Evolutionary conservation across 1,140 invertebrate genomes (phyloP), one percentile per base, ranked within the genome.

Genomic region (Saccostrea echinata): DNA sequence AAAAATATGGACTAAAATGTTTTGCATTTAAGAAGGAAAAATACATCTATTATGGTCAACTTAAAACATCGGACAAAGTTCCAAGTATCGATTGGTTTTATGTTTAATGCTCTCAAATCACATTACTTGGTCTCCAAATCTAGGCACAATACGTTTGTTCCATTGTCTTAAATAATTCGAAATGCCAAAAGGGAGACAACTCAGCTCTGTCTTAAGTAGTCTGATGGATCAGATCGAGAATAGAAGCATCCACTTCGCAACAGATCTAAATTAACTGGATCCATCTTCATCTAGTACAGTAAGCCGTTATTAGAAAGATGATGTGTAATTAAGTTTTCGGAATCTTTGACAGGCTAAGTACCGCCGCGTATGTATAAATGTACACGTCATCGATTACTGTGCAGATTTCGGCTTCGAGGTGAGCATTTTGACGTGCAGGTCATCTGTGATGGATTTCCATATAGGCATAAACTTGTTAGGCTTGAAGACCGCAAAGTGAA

Each of bases 301-400:
- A 76, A 27, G 27, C 24, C 68, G 27, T 76, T 76, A 76, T 76
- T 76, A 76, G 68, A 76, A 76, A 76, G 68, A 76, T 76, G 68
- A 76, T 76, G 68, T 76, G 27, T 76, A 33, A 76, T 76, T 76
- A 76, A 76, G 68, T 76, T 76, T 76, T 76, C 68, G 68, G 68
- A 11, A 64, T 76, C 27, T 76, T 76, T 30, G 68, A 76, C 68
- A 76, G 68, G 6, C 68, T 76, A 76, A 76, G 68, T 33, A 76
- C 27, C 68, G 27, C 68, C 12, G 68, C 68, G 68, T 76, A 76
- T 76, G 68, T 76, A 76, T 76, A 76, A 76, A 76, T 76, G 68
- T 76, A 76, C 24, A 76, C 68, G 68, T 33, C 68, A 76, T 76
- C 27, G 68, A 76, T 76, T 76, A 27, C 30, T 33, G 68, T 16